phyloP scores from a whole-genome alignment of 2,797 vertebrate genomes.

The Morus bassanus region DNA sequence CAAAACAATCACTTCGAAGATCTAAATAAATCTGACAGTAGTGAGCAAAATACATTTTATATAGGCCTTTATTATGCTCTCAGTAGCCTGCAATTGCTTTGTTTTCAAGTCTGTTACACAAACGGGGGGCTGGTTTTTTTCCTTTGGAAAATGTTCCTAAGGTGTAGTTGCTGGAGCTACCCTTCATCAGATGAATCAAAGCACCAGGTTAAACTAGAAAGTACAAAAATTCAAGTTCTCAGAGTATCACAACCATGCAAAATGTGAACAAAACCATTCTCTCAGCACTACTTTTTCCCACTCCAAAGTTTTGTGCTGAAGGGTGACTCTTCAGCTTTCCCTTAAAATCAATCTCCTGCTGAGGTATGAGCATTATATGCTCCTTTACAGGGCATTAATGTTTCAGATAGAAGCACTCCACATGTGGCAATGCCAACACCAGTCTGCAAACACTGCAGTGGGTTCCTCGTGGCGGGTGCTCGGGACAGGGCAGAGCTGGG shows the following conservation, averaged over 20 bases:
- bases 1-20: not conserved
- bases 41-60: not conserved
- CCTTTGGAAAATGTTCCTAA: not conserved
- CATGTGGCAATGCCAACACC: not conserved
- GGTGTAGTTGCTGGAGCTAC: not conserved
- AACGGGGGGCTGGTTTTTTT: not conserved
- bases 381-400: not conserved
- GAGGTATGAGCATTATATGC: not conserved
- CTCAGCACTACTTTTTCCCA: not conserved
- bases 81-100: not conserved
- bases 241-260: not conserved
- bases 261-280: rapidly evolving
- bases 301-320: not conserved
- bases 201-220: not conserved
- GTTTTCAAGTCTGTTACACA: not conserved
- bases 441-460: rapidly evolving
- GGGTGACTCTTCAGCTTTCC: not conserved
- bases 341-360: not conserved
- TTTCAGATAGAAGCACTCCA: not conserved
- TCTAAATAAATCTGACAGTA: not conserved
- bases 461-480: rapidly evolving
- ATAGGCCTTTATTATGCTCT: not conserved
- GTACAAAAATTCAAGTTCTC: not conserved
- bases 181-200: not conserved
- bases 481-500: not conserved